Percentiles rank a stretch among this genome's conserved stretches.
phyloP scores from a whole-genome alignment of 2,113 vertebrate species.

The Gasterosteus nipponicus region DNA sequence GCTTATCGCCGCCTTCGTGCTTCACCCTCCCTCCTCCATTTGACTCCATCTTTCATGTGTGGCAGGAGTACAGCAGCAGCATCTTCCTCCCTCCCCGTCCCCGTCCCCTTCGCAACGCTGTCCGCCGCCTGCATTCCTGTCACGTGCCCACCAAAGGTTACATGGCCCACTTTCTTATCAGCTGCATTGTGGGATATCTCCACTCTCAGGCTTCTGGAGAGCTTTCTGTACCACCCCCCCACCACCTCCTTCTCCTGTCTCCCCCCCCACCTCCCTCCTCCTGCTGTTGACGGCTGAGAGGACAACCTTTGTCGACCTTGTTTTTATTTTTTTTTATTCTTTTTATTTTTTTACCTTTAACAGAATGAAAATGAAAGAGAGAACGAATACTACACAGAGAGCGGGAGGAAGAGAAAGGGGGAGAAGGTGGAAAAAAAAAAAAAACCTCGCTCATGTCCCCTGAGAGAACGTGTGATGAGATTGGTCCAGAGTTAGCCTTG shows the following conservation, averaged over 20 bases:
- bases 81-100: constrained; percentile 57
- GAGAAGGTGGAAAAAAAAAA: constrained; percentile 43
- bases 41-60: constrained; percentile 79
- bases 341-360: constrained; percentile 57
- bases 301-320: constrained; percentile 78
- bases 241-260: no score
- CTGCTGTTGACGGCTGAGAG: constrained; percentile 73
- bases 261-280: constrained; percentile 28
- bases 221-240: constrained; percentile 68
- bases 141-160: constrained; percentile 82
- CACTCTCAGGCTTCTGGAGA: constrained; percentile 74
- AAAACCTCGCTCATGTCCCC: constrained; percentile 59
- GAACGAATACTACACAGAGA: constrained; percentile 63
- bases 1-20: constrained; percentile 74
- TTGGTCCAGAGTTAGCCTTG: constrained; percentile 75
- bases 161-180: constrained; percentile 87
- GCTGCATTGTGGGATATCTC: constrained; percentile 85
- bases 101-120: constrained; percentile 65
- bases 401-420: constrained; percentile 55
- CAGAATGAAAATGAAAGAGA: constrained; percentile 77
- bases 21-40: constrained; percentile 67
- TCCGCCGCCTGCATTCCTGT: constrained; percentile 83
- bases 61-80: constrained; percentile 44
- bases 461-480: constrained; percentile 74
- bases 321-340: constrained; percentile 61